Base-by-base conservation (phyloP, 2,797 vertebrate genomes). In the Spea hammondii region DNA sequence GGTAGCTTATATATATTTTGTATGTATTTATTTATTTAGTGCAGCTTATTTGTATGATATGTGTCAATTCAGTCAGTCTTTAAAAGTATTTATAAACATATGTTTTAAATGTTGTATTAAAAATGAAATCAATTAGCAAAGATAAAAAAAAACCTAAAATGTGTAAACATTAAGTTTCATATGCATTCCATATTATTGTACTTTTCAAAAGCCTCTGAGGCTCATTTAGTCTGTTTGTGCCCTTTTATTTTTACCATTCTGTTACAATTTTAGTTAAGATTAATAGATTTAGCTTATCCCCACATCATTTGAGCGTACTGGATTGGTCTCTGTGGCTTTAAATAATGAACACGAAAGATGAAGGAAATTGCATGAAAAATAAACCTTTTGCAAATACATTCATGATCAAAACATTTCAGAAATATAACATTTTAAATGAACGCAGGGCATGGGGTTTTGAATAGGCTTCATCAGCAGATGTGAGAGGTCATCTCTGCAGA, bases 401-500 rank as follows among this genome's bases (percentile, higher is more conserved):
- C 92, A 89, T 92, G 93, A 95, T 96, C 91, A 89, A 90, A 92
- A 93, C 82, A 88, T 88, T 90, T 92, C 79, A 78, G 92, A 91
- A 94, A 90, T 85, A 91, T 86, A 91, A 92, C 83, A 86, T 88
- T 79, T 84, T 89, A 89, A 91, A 92, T 88, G 94, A 91, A 89
- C 88, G 91, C 91, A 93, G 95, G 94, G 94, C 94, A 93, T 90
- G 86, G 69, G 88, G 89, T 90, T 93, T 91, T 99, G 96, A 98
- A 99, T 99, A 95, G 93, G 90, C 95, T 94, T 98, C 97, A 99
- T 99, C 97, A 99, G 93, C 12, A 83, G 90, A 91, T 95, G 93
- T 94, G 91, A 96, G 92, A 95, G 97, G 95, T 98, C 96, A 95
- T 83, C 90, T 87, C 77, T 88, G 93, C 89, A 92, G 93, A 95